These are phyloP conservation scores for Potamarius usumacintae DNA, from an alignment of 2,113 vertebrate genomes.

Conservation along the genomic window DNA sequence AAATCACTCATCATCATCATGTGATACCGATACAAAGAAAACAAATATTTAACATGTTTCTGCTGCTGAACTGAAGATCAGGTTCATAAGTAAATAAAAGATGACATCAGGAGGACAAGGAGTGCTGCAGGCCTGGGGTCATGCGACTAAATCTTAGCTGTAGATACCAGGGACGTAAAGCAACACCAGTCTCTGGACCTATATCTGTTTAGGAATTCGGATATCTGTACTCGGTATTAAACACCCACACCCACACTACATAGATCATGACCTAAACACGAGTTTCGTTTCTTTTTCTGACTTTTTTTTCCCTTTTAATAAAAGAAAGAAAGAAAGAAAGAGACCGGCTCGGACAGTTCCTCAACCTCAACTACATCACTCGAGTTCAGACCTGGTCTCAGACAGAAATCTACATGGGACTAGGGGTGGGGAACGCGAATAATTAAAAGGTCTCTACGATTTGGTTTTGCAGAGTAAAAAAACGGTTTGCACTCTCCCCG, in stretches of 20 bases:
- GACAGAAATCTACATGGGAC: no score
- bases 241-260: not conserved
- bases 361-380: no score
- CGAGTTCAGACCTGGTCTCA: no score
- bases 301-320: no score
- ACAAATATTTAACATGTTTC: slow-evolving; percentile 13
- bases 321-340: no score
- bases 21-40: slow-evolving; percentile 1
- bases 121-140: not conserved
- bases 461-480: no score
- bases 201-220: not conserved
- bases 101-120: not conserved
- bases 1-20: not conserved
- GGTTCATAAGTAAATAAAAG: slow-evolving; percentile 30
- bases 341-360: no score
- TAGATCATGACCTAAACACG: no score
- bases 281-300: no score
- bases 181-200: not conserved
- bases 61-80: slow-evolving; percentile 22
- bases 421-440: no score
- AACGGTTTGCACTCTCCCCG: no score
- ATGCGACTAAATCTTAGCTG: not conserved
- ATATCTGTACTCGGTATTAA: not conserved
- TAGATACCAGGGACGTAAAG: not conserved
- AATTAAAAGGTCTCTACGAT: no score